Conservation (phyloP, 2,113 vertebrate genomes). For the Hyla sarda region DNA sequence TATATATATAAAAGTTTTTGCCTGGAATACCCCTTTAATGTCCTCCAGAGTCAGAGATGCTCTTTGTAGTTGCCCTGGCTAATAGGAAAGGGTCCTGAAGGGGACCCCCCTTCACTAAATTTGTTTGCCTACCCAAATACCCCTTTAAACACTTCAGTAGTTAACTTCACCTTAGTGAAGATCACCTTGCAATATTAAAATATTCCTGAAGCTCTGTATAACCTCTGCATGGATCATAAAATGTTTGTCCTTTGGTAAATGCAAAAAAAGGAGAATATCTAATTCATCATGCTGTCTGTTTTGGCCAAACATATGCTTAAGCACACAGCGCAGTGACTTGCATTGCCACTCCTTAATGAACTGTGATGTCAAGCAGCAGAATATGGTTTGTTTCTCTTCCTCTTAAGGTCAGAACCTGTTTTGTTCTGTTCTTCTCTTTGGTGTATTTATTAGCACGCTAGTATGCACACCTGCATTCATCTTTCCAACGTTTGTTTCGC, state of each 20-base stretch:
- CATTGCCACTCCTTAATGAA: slow-evolving; percentile 56
- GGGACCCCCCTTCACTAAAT: background rate
- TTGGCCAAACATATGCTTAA: slow-evolving; percentile 57
- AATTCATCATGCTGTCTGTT: slow-evolving; percentile 57
- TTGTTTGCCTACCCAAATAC: background rate
- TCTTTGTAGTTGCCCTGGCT: too few relatives aligned
- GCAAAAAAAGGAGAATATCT: slow-evolving; percentile 49
- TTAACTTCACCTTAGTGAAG: slow-evolving; percentile 29
- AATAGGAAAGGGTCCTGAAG: background rate
- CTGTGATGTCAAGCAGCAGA: slow-evolving; percentile 45
- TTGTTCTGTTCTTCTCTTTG: slow-evolving; percentile 30
- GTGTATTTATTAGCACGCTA: slow-evolving; percentile 15
- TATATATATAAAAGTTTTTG: too few relatives aligned
- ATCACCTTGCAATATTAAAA: slow-evolving; percentile 55
- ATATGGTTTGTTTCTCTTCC: slow-evolving; percentile 9
- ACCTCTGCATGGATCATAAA: slow-evolving; percentile 38
- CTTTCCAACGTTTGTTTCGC: slow-evolving; percentile 19
- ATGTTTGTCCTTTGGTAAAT: slow-evolving; percentile 56
- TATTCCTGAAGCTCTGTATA: slow-evolving; percentile 27
- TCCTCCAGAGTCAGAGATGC: background rate
- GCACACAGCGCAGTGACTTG: slow-evolving; percentile 25
- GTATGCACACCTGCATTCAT: slow-evolving; percentile 41
- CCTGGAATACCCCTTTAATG: too few relatives aligned
- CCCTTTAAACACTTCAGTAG: background rate
- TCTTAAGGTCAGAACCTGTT: slow-evolving; percentile 43